Evolutionary conservation across 2,888 invertebrate genomes (phyloP).

Genomic region (Drosophila vallismaia): DNA sequence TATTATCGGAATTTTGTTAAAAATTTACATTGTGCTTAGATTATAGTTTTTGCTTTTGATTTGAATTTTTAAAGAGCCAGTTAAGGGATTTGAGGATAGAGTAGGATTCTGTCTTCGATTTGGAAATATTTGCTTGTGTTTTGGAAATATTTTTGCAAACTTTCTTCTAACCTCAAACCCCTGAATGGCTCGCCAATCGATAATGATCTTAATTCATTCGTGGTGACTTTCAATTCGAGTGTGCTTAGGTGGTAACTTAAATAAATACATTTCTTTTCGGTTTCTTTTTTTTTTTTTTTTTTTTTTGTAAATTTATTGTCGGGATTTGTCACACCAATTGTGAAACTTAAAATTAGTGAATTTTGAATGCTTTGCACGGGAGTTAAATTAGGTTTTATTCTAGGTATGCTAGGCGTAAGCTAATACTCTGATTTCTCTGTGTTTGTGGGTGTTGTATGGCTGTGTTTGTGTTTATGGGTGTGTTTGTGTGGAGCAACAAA

Average conservation of each 20-base stretch:
- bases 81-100: conserved; percentile 5
- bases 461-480: conserved; percentile 17
- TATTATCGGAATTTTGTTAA: conserved; percentile 24
- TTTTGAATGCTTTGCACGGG: conserved; percentile 47
- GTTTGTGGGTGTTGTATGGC: conserved; percentile 21
- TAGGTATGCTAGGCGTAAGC: conserved; percentile 35
- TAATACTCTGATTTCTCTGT: conserved; percentile 19
- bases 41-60: conserved; percentile 18
- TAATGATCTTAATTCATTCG: conserved; percentile 8
- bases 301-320: conserved; percentile 3
- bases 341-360: conserved; percentile 67
- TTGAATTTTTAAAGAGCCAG: neutral
- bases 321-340: conserved; percentile 24
- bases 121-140: neutral
- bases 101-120: neutral
- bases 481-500: conserved; percentile 38
- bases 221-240: conserved; percentile 28
- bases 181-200: conserved; percentile 10
- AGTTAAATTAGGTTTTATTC: conserved; percentile 46
- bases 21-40: conserved; percentile 42
- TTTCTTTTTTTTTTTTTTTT: conserved; percentile 6
- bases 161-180: conserved; percentile 1
- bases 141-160: neutral
- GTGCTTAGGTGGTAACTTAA: conserved; percentile 48
- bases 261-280: conserved; percentile 29